A percentile compares a stretch with the other conserved stretches of the same genome.
phyloP scores from a whole-genome alignment of 2,888 invertebrate genomes.

The Myathropa florea region DNA sequence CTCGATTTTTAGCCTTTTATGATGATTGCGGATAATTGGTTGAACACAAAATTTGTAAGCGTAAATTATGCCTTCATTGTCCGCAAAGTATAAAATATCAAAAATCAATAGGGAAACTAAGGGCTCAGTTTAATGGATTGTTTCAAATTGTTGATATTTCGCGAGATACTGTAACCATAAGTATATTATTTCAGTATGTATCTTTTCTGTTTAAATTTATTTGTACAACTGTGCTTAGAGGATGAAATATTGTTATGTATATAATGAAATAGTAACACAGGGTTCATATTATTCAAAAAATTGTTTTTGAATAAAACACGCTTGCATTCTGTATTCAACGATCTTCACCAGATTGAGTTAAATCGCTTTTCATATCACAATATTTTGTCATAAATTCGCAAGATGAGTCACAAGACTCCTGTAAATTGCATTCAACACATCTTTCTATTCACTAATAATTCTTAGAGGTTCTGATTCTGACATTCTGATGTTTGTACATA shows the following conservation, averaged over 20 bases:
- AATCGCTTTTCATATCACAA: neutral
- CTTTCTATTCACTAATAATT: neutral
- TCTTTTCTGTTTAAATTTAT: conserved; percentile 28
- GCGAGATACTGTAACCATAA: conserved; percentile 21
- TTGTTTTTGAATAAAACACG: neutral
- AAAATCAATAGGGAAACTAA: conserved; percentile 64
- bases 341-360: neutral
- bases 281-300: too few relatives aligned
- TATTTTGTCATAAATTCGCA: neutral
- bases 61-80: conserved; percentile 68
- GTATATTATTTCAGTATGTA: conserved; percentile 5
- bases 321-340: neutral
- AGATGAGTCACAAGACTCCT: too few relatives aligned
- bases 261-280: neutral
- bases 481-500: neutral
- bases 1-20: conserved; percentile 79
- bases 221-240: neutral
- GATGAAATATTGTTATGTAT: neutral
- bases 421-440: neutral
- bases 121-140: conserved; percentile 69
- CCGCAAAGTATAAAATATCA: conserved; percentile 59
- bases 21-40: conserved; percentile 81
- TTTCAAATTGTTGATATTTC: conserved; percentile 67
- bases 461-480: neutral
- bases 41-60: conserved; percentile 76